Percentiles rank a stretch among this genome's conserved stretches.
Evolutionary conservation across 1,140 invertebrate species (phyloP).

Genomic region (Saccostrea echinata): DNA sequence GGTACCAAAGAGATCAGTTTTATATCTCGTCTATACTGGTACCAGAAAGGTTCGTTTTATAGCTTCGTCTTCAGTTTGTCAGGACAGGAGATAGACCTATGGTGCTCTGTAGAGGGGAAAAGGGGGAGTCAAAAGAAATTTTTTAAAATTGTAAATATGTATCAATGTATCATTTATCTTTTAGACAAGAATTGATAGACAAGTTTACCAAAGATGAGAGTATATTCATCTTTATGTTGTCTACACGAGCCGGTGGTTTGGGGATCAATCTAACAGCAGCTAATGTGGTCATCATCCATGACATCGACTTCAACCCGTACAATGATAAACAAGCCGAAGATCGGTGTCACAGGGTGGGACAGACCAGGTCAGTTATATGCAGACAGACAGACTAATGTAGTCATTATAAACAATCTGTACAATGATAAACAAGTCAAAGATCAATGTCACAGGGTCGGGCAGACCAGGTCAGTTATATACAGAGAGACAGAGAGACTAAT

Average conservation of each 20-base stretch:
- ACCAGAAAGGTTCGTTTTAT: no score
- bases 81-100: no score
- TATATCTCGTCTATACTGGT: no score
- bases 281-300: slow-evolving; percentile 83
- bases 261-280: slow-evolving; percentile 84
- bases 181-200: slow-evolving; percentile 83
- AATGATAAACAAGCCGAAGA: slow-evolving; percentile 99
- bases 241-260: slow-evolving; percentile 83
- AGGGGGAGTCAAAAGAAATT: no score
- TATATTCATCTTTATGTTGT: slow-evolving; percentile 83
- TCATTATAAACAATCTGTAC: no score
- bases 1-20: no score
- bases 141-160: no score
- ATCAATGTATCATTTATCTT: no score
- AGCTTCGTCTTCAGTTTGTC: no score
- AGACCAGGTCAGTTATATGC: slow-evolving; percentile 84
- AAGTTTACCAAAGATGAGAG: slow-evolving; percentile 80
- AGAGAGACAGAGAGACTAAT: no score
- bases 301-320: slow-evolving; percentile 92
- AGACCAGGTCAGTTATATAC: slow-evolving; percentile 90
- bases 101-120: no score
- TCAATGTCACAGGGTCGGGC: slow-evolving; percentile 96
- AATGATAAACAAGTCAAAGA: slow-evolving; percentile 99
- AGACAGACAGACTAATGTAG: no score
- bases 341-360: slow-evolving; percentile 96